phyloP scores from a whole-genome alignment of 2,113 vertebrate genomes.

The Tiliqua scincoides region DNA sequence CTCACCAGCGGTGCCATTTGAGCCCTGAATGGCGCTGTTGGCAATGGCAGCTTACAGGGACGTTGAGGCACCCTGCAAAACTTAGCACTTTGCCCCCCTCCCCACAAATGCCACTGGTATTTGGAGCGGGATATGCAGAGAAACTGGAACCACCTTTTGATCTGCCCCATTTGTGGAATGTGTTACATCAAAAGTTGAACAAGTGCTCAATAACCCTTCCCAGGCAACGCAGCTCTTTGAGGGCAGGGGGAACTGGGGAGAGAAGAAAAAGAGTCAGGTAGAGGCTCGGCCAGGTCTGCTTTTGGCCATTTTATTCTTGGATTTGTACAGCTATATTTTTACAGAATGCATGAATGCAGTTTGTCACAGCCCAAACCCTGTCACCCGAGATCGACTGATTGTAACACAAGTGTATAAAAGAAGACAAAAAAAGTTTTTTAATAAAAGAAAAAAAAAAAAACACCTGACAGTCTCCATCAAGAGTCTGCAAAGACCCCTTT shows the following conservation, averaged over 20 bases:
- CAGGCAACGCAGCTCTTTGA: background rate
- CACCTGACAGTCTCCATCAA: constrained; percentile 67
- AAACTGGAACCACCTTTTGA: too few relatives aligned
- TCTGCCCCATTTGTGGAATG: too few relatives aligned
- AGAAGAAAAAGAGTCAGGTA: background rate
- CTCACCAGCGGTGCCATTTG: too few relatives aligned
- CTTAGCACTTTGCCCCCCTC: too few relatives aligned
- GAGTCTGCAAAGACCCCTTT: constrained; percentile 74
- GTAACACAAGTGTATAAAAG: constrained; percentile 84
- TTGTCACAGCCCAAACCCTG: constrained; percentile 91
- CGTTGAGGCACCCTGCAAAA: too few relatives aligned
- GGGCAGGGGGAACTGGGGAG: background rate
- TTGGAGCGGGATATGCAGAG: too few relatives aligned
- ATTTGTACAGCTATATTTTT: constrained; percentile 97
- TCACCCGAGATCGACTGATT: constrained; percentile 82
- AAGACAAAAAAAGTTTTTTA: constrained; percentile 59
- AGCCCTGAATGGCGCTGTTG: too few relatives aligned
- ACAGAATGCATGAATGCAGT: constrained; percentile 92
- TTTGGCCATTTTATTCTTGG: constrained; percentile 91
- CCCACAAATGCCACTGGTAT: too few relatives aligned
- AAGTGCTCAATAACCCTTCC: background rate
- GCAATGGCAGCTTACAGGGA: too few relatives aligned
- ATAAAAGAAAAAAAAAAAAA: constrained; percentile 8
- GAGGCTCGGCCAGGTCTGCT: constrained; percentile 44
- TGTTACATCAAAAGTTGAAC: too few relatives aligned